Evolutionary conservation across 2,888 invertebrate genomes (phyloP).

Genomic region (Chelonus formosanus): DNA sequence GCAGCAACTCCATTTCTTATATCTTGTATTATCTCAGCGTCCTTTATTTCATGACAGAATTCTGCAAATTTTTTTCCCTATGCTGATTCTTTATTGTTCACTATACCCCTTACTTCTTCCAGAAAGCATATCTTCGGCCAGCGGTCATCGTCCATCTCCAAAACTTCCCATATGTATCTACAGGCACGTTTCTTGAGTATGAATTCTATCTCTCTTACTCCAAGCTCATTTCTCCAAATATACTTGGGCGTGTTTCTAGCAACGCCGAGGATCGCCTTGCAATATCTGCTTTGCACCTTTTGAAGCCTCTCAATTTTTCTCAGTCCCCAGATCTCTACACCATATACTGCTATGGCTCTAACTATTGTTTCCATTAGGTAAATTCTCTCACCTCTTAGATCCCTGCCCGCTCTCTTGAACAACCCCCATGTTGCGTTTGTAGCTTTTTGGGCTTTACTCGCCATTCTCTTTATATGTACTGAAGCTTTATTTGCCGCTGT

Average conservation of each 20-base stretch:
- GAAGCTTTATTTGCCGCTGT: neutral
- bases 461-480: constrained; percentile 4
- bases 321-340: constrained; percentile 17
- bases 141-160: neutral
- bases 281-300: no score
- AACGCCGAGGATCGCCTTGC: no score
- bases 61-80: neutral
- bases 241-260: constrained; percentile 14
- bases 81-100: constrained; percentile 8
- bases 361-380: no score
- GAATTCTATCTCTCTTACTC: neutral
- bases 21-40: neutral
- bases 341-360: no score
- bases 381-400: neutral
- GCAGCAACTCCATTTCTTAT: no score
- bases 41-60: neutral
- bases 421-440: neutral
- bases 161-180: neutral
- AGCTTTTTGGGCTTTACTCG: constrained; percentile 5
- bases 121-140: constrained; percentile 3
- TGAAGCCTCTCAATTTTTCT: no score
- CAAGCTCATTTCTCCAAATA: constrained; percentile 13
- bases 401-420: neutral
- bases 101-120: constrained; percentile 1
- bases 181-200: constrained; percentile 6